Percentiles rank a stretch among this genome's conserved stretches.
These are phyloP conservation scores for Apistogramma diplotaenia DNA, from an alignment of 2,113 vertebrate genomes.

Conservation along the genomic window DNA sequence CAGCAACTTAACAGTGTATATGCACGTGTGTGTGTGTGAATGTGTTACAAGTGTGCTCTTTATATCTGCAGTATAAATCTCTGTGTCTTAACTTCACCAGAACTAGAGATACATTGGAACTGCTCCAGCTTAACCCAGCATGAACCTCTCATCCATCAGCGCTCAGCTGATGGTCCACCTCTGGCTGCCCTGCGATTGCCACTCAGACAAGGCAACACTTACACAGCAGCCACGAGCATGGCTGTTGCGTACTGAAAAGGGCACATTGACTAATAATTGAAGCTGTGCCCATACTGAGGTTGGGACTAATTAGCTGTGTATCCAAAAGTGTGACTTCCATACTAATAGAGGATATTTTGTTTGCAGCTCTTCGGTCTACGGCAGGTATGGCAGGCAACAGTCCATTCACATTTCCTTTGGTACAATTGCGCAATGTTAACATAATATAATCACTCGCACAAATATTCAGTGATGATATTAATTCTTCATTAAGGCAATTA, in stretches of 20 bases:
- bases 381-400: conserved; percentile 24
- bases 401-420: conserved; percentile 8
- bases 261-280: conserved; percentile 60
- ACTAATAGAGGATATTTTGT: conserved; percentile 38
- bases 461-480: conserved; percentile 54
- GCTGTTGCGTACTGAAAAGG: conserved; percentile 57
- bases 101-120: conserved; percentile 32
- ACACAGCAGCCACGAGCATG: conserved; percentile 35
- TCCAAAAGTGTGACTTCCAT: conserved; percentile 61
- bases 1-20: too few relatives aligned
- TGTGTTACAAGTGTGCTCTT: neutral
- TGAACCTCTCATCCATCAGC: conserved; percentile 57
- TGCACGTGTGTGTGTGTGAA: neutral
- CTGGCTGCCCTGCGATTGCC: conserved; percentile 46
- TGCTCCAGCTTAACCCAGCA: conserved; percentile 22
- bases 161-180: conserved; percentile 38
- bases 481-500: conserved; percentile 62
- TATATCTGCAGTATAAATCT: neutral
- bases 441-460: conserved; percentile 38
- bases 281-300: conserved; percentile 47
- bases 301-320: conserved; percentile 55
- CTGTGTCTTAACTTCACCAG: neutral
- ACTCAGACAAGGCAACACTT: conserved; percentile 38
- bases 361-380: conserved; percentile 3
- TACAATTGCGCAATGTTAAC: conserved; percentile 26